These are phyloP conservation scores for Macaria liturata DNA, from an alignment of 2,888 invertebrate species.

Conservation along the genomic window DNA sequence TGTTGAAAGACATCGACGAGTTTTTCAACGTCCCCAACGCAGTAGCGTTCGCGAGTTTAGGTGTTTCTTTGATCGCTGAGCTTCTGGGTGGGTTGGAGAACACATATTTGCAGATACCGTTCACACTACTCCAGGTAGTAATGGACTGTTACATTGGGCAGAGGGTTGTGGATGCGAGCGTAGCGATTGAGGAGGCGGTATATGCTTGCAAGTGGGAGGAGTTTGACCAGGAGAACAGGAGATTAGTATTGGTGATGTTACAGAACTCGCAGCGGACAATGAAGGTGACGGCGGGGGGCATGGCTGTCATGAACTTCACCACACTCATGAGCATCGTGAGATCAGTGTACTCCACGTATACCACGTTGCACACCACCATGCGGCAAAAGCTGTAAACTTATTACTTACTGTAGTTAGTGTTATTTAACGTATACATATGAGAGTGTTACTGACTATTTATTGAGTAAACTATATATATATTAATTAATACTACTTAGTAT, in stretches of 20 bases:
- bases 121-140: slow-evolving; percentile 46
- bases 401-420: no score
- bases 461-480: no score
- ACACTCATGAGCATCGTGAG: slow-evolving; percentile 55
- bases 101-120: slow-evolving; percentile 51
- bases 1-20: slow-evolving; percentile 41
- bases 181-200: slow-evolving; percentile 51
- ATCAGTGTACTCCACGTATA: slow-evolving; percentile 61
- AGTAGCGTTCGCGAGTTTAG: slow-evolving; percentile 45
- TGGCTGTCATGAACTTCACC: slow-evolving; percentile 49
- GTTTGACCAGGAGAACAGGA: slow-evolving; percentile 55
- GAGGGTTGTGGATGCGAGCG: slow-evolving; percentile 55
- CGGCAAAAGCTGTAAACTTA: not conserved
- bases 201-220: slow-evolving; percentile 66
- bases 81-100: slow-evolving; percentile 53
- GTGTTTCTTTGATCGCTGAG: slow-evolving; percentile 43
- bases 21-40: slow-evolving; percentile 47
- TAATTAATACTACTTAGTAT: no score
- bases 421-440: no score
- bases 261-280: slow-evolving; percentile 58
- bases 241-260: slow-evolving; percentile 53
- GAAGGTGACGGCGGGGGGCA: slow-evolving; percentile 58
- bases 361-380: slow-evolving; percentile 53
- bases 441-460: no score
- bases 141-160: slow-evolving; percentile 63